Evolutionary conservation across 2,888 invertebrate species (phyloP).

Genomic region (Sussaba pulchella): DNA sequence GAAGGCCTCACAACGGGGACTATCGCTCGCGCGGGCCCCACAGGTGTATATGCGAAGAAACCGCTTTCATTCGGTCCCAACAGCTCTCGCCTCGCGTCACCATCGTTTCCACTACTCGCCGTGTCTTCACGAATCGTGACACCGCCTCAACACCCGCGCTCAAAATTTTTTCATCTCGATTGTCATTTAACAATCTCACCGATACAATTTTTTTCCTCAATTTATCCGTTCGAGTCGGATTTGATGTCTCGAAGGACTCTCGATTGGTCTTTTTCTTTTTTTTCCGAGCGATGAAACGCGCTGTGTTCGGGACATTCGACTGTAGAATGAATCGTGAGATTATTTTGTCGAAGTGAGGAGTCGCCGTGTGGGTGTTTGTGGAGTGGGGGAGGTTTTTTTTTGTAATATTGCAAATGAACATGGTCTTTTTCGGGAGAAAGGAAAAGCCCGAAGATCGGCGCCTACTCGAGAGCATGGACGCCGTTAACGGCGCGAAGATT

Average conservation of each 20-base stretch:
- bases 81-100: conserved; percentile 10
- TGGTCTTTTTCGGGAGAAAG: conserved; percentile 81
- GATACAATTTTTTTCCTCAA: too few relatives aligned
- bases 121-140: background rate
- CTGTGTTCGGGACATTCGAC: background rate
- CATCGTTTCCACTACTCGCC: background rate
- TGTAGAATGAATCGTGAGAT: background rate
- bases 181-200: too few relatives aligned
- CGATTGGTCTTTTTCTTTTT: background rate
- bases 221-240: too few relatives aligned
- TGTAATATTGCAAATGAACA: conserved; percentile 62
- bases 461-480: conserved; percentile 80
- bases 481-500: conserved; percentile 78
- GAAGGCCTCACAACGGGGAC: background rate
- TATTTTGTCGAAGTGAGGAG: conserved; percentile 5
- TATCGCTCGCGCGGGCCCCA: conserved; percentile 3
- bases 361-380: background rate
- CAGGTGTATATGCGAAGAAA: conserved; percentile 21
- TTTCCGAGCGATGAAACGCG: background rate
- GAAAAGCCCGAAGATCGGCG: conserved; percentile 80
- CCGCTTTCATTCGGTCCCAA: conserved; percentile 34
- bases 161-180: too few relatives aligned
- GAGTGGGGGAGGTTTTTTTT: too few relatives aligned
- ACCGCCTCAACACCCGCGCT: background rate
- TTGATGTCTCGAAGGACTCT: too few relatives aligned